Conservation (phyloP, 2,888 invertebrate genomes). For the Emmelina monodactyla region DNA sequence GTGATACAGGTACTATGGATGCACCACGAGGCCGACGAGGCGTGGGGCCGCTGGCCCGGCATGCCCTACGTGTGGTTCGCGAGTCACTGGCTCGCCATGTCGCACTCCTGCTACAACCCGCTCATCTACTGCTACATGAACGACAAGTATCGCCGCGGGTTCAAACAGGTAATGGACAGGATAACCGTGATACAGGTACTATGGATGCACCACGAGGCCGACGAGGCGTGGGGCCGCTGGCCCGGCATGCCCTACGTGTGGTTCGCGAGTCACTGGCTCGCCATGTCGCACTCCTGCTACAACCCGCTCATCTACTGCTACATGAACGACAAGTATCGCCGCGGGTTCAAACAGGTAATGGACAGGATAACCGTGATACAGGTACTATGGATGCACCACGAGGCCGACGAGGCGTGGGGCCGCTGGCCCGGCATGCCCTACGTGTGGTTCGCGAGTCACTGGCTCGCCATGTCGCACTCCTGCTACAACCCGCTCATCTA, state of each 20-base stretch:
- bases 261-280: slow-evolving; percentile 83
- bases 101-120: slow-evolving; percentile 88
- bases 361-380: too few relatives aligned
- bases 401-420: slow-evolving; percentile 57
- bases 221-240: slow-evolving; percentile 68
- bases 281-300: slow-evolving; percentile 90
- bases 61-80: slow-evolving; percentile 80
- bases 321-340: slow-evolving; percentile 84
- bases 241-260: slow-evolving; percentile 75
- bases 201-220: slow-evolving; percentile 56
- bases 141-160: slow-evolving; percentile 77
- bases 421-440: slow-evolving; percentile 74
- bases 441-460: slow-evolving; percentile 81
- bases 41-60: slow-evolving; percentile 68
- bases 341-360: slow-evolving; percentile 72
- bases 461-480: slow-evolving; percentile 88
- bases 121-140: slow-evolving; percentile 91
- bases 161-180: slow-evolving; percentile 70
- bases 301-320: slow-evolving; percentile 89
- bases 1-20: slow-evolving; percentile 72
- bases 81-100: slow-evolving; percentile 87
- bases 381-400: slow-evolving; percentile 67
- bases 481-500: slow-evolving; percentile 91
- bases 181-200: too few relatives aligned
- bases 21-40: slow-evolving; percentile 51